Percentiles rank a stretch among this genome's conserved stretches.
phyloP scores from a whole-genome alignment of 2,797 vertebrate genomes.

The Falco columbarius region DNA sequence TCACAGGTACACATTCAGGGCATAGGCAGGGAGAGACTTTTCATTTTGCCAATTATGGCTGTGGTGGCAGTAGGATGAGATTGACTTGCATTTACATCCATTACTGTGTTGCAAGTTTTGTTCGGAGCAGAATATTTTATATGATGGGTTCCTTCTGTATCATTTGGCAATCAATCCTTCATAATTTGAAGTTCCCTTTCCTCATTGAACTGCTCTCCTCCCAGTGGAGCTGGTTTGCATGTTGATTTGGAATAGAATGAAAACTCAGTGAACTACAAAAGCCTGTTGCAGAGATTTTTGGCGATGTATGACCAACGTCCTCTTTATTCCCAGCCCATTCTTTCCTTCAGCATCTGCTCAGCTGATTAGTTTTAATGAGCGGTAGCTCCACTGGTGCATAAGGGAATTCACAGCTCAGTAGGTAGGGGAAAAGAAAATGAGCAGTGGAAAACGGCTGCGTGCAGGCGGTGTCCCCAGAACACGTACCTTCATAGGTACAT shows the following conservation, averaged over 20 bases:
- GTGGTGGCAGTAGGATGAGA: neutral
- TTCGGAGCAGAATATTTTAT: neutral
- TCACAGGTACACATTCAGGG: neutral
- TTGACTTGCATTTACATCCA: constrained; percentile 16
- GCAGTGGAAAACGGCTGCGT: neutral
- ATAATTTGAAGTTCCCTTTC: neutral
- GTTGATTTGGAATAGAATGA: constrained; percentile 21
- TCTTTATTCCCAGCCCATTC: constrained; percentile 22
- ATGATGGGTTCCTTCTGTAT: neutral
- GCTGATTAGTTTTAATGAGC: constrained; percentile 73
- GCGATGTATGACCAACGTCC: neutral
- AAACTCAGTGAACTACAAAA: constrained; percentile 33
- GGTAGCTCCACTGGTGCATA: constrained; percentile 6
- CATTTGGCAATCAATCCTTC: constrained; percentile 14
- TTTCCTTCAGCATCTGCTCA: constrained; percentile 67
- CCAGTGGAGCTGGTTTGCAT: neutral
- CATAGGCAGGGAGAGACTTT: neutral
- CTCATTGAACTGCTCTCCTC: neutral
- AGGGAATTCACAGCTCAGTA: constrained; percentile 56
- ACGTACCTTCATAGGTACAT: neutral
- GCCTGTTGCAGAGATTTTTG: constrained; percentile 30
- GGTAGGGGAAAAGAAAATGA: neutral
- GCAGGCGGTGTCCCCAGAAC: constrained; percentile 52
- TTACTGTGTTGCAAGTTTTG: neutral
- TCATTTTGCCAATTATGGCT: neutral